Evolutionary conservation across 2,888 invertebrate genomes (phyloP).

Genomic region (Argyra leucocephala): DNA sequence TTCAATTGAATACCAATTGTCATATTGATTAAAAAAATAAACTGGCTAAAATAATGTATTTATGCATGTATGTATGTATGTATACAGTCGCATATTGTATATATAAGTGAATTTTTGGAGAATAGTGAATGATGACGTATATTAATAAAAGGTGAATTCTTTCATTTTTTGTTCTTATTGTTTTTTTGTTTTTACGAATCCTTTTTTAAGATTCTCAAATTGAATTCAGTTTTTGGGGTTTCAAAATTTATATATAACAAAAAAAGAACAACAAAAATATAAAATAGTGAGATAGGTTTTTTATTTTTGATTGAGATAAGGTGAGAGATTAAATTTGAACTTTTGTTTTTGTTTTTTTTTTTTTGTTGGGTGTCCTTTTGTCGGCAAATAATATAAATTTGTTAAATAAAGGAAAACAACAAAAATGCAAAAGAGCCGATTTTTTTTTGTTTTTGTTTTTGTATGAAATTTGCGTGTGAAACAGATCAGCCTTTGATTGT

Average conservation of each 20-base stretch:
- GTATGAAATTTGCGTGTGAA: not conserved
- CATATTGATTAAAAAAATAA: too few species aligned
- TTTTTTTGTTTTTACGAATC: too few species aligned
- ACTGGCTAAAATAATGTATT: too few species aligned
- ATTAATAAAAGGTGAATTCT: too few species aligned
- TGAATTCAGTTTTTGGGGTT: not conserved
- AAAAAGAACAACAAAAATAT: not conserved
- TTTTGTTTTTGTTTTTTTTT: not conserved
- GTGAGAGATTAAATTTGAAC: not conserved
- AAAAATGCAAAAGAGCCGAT: not conserved
- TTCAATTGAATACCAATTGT: too few species aligned
- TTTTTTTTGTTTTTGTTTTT: not conserved
- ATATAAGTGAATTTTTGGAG: too few species aligned
- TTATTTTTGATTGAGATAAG: slow-evolving; percentile 1
- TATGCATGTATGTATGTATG: too few species aligned
- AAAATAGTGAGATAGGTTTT: not conserved
- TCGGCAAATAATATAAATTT: slow-evolving; percentile 11
- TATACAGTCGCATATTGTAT: too few species aligned
- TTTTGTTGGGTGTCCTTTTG: not conserved
- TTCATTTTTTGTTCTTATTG: too few species aligned
- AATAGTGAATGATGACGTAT: too few species aligned
- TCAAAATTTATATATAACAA: not conserved
- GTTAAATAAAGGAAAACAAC: not conserved
- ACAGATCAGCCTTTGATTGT: not conserved
- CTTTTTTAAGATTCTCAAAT: not conserved